These are phyloP conservation scores for Malaclemys terrapin DNA, from an alignment of 2,113 vertebrate species.

Conservation along the genomic window DNA sequence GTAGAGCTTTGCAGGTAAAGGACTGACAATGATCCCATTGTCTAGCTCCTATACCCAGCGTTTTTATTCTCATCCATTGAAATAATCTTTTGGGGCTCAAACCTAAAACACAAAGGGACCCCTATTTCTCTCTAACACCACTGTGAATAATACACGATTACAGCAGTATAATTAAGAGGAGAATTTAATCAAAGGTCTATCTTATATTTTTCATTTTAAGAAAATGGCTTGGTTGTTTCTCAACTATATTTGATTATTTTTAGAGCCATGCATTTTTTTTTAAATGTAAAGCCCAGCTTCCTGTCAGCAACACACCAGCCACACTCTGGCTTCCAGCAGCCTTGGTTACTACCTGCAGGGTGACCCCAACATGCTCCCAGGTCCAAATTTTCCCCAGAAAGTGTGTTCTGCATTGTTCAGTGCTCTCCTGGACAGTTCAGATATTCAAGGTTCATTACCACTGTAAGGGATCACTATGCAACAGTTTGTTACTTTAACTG, in stretches of 20 bases:
- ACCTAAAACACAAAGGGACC: slow-evolving; percentile 31
- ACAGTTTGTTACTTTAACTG: neutral
- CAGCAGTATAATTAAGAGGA: neutral
- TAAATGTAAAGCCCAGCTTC: neutral
- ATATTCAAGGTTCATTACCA: neutral
- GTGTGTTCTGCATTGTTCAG: neutral
- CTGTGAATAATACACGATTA: neutral
- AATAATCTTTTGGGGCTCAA: slow-evolving; percentile 17
- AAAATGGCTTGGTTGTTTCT: neutral
- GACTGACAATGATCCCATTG: slow-evolving; percentile 49
- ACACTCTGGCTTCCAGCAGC: neutral
- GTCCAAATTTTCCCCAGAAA: neutral
- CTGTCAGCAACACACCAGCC: neutral
- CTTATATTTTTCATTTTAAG: neutral
- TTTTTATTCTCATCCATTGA: slow-evolving; percentile 51
- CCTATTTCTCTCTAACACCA: slow-evolving; percentile 21
- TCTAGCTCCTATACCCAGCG: slow-evolving; percentile 27
- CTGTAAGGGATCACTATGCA: neutral
- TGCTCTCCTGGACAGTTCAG: neutral
- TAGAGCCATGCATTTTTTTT: rapidly evolving
- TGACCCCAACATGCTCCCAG: neutral
- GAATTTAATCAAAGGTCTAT: slow-evolving; percentile 11
- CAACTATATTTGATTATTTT: neutral
- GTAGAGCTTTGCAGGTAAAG: slow-evolving; percentile 30
- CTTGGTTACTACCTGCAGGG: neutral